phyloP scores from a whole-genome alignment of 2,888 invertebrate species.

The Mamestra brassicae region DNA sequence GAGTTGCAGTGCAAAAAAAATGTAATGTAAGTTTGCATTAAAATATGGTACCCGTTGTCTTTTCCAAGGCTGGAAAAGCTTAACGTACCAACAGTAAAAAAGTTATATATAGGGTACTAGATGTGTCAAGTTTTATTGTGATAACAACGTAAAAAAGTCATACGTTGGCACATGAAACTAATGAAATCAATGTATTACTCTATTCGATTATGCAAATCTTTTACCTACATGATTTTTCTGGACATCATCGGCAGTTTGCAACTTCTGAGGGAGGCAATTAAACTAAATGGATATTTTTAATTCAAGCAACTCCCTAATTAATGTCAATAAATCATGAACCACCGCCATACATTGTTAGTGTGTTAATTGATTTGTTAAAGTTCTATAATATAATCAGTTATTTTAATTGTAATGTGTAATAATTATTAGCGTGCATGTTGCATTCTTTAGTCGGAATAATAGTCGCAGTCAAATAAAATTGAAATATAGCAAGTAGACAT shows the following conservation, averaged over 20 bases:
- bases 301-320: slow-evolving; percentile 12
- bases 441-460: slow-evolving; percentile 2
- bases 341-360: slow-evolving; percentile 22
- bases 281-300: slow-evolving; percentile 2
- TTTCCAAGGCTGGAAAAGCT: neutral
- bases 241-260: neutral
- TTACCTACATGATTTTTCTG: slow-evolving; percentile 24
- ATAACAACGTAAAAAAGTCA: neutral
- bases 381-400: slow-evolving; percentile 47
- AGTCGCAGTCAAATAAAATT: slow-evolving; percentile 3
- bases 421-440: slow-evolving; percentile 9
- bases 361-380: slow-evolving; percentile 43
- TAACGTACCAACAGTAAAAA: neutral
- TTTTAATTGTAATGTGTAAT: slow-evolving; percentile 36
- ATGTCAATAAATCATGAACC: slow-evolving; percentile 34
- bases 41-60: neutral
- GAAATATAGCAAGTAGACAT: slow-evolving; percentile 20
- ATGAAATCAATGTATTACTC: slow-evolving; percentile 1
- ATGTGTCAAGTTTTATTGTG: neutral
- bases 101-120: neutral
- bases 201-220: slow-evolving; percentile 22
- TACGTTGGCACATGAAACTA: slow-evolving; percentile 4
- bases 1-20: too few species aligned
- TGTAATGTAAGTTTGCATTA: neutral
- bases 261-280: slow-evolving; percentile 9